phyloP scores from a whole-genome alignment of 2,797 vertebrate genomes.

The Paramormyrops hopkinsi region DNA sequence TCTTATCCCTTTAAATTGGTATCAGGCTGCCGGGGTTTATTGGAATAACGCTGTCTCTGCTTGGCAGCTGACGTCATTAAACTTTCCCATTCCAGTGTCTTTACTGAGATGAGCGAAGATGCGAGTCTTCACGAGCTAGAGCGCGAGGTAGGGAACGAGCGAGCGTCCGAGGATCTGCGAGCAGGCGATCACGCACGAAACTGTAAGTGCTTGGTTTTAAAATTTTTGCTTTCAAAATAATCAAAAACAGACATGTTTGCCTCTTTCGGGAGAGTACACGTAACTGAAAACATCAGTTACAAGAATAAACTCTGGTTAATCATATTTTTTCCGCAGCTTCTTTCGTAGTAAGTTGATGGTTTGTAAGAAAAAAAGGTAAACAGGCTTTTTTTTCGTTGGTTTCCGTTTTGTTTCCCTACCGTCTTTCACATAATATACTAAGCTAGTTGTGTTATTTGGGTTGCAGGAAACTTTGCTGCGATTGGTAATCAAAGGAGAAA shows the following conservation, averaged over 20 bases:
- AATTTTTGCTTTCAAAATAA: neutral
- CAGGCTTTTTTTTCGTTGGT: neutral
- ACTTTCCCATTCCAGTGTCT: conserved; percentile 42
- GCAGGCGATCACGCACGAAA: conserved; percentile 14
- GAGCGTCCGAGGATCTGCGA: conserved; percentile 14
- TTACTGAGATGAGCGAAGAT: conserved; percentile 19
- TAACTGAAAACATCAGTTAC: neutral
- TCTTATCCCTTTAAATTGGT: conserved; percentile 38
- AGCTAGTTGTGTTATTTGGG: neutral
- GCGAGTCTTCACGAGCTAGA: neutral
- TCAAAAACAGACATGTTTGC: neutral
- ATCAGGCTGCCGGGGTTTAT: conserved; percentile 26
- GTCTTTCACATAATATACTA: neutral
- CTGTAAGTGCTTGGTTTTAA: neutral
- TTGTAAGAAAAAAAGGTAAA: neutral
- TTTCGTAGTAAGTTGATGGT: neutral
- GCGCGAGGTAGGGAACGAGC: neutral
- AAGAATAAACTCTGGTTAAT: neutral
- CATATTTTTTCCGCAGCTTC: neutral
- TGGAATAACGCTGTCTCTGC: conserved; percentile 27
- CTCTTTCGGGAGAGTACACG: neutral
- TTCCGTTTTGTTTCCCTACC: neutral
- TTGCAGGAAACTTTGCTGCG: neutral
- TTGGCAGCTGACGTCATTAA: conserved; percentile 42
- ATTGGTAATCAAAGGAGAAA: neutral